Evolutionary conservation across 64 coral and sea anemone species (phyloP), one percentile per base, ranked within the genome.

Genomic region (Pocillopora verrucosa): DNA sequence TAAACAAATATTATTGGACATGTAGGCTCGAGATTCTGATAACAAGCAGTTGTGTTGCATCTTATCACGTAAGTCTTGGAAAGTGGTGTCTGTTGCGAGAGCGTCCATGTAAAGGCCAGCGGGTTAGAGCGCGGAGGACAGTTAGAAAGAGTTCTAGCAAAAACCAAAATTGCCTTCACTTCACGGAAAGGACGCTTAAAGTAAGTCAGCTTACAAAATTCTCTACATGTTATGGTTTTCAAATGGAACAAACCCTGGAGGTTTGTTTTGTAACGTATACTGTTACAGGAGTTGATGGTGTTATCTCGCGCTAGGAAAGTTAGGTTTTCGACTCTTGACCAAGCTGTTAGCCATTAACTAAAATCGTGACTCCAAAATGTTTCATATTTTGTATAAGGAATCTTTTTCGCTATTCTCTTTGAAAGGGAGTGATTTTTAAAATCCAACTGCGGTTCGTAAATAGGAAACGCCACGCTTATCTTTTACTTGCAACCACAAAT

Each of bases 1-100:
- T 56, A 85, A 85, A 72, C 82, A 85, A 85, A 72, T 56, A 34
- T 81, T 85, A 84, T 72, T 19, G 82, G 82, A 72, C 82, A 51
- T 69, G 20, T 72, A 34, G 14, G 36, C 17, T 72, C 16, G 13
- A 11, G 67, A 24, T 20, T 70, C 67, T 70, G 67, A 70, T 70
- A 70, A 57, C 36, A 24, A 14, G 10, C 14, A 13, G 1, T 36
- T 38, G 60, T 20, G 30, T n/a, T 59, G 51, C 59, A 81, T 81
- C 38, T 85, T 85, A 85, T 85, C 82, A 11, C 17, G 22, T 70
- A 70, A 25, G 67, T 25, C 67, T 70, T 57, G 22, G 36, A 72
- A 72, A 24, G 25, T 85, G 82, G 72, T 36, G 63, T 36, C 19
- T 16, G 61, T 13, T 65, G 77, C 24, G n/a, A 62, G 37, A 22